phyloP scores from a whole-genome alignment of 2,888 invertebrate genomes.

The Phrixothrix hirtus region DNA sequence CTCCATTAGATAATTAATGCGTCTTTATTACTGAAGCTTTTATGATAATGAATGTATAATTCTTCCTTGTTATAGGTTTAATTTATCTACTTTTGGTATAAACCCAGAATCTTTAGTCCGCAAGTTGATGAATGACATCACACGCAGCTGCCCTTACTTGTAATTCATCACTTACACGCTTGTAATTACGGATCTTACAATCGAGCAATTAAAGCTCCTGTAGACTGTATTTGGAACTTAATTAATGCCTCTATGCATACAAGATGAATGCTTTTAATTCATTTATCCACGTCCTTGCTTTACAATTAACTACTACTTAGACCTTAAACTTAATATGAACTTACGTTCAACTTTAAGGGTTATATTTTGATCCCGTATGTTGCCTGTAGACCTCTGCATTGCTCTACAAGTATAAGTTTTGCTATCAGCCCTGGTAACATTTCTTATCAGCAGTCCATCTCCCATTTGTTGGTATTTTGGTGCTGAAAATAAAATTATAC shows the following conservation, averaged over 20 bases:
- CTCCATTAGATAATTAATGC: neutral
- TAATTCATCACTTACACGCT: constrained; percentile 36
- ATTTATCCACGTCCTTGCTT: constrained; percentile 28
- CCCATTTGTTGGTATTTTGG: constrained; percentile 58
- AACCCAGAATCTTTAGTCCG: constrained; percentile 10
- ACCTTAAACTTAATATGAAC: constrained; percentile 45
- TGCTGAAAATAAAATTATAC: constrained; percentile 37
- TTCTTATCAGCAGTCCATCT: constrained; percentile 62
- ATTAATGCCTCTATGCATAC: constrained; percentile 34
- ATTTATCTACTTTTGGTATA: constrained; percentile 20
- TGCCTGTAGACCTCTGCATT: constrained; percentile 60
- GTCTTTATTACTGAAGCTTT: constrained; percentile 1
- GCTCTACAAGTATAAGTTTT: constrained; percentile 65
- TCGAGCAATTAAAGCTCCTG: constrained; percentile 37
- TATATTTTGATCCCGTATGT: constrained; percentile 60
- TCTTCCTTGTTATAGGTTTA: constrained; percentile 16
- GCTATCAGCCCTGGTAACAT: constrained; percentile 60
- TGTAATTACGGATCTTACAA: constrained; percentile 37
- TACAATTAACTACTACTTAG: constrained; percentile 19
- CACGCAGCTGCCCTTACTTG: constrained; percentile 28
- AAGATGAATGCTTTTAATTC: constrained; percentile 33
- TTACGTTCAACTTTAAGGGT: constrained; percentile 64
- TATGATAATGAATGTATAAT: constrained; percentile 10
- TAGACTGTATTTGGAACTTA: constrained; percentile 35
- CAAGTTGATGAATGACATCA: constrained; percentile 27